Conservation (phyloP, 1,140 invertebrate species). For the Lordiphosa collinella region DNA sequence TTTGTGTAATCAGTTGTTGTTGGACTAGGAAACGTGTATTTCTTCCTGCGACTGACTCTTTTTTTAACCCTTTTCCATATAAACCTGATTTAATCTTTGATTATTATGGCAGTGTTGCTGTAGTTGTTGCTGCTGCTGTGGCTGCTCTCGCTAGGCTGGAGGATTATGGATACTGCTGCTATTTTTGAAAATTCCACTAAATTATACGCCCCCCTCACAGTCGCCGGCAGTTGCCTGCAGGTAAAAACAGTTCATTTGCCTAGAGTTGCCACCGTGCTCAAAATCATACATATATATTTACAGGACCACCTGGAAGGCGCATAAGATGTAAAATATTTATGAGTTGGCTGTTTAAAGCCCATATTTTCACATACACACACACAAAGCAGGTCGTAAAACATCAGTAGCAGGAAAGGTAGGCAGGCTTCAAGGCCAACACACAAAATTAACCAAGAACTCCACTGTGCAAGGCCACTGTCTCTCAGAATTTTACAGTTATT, state of each 20-base stretch:
- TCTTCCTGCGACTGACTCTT: constrained; percentile 65
- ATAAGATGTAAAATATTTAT: constrained; percentile 43
- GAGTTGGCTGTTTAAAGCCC: too few species aligned
- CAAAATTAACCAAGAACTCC: constrained; percentile 1
- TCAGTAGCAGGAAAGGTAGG: not conserved
- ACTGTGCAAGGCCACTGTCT: not conserved
- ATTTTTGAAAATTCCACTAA: constrained; percentile 76
- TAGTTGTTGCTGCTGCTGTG: constrained; percentile 11
- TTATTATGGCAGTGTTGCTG: constrained; percentile 58
- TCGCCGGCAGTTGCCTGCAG: constrained; percentile 35
- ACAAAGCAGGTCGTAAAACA: constrained; percentile 36
- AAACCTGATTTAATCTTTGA: constrained; percentile 78
- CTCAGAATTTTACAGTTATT: constrained; percentile 13
- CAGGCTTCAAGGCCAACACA: constrained; percentile 41
- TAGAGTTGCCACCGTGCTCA: constrained; percentile 54
- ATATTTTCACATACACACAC: constrained; percentile 21
- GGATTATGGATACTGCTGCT: constrained; percentile 42
- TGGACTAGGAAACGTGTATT: constrained; percentile 75
- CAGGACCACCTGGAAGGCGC: constrained; percentile 62
- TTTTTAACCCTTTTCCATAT: constrained; percentile 74
- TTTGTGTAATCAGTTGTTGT: constrained; percentile 53
- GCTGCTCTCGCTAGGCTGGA: constrained; percentile 30
- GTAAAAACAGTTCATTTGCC: constrained; percentile 73
- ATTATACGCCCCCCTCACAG: constrained; percentile 50
- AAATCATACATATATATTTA: not conserved